Percentiles rank a stretch among this genome's conserved stretches.
Conservation (phyloP, 2,113 vertebrate genomes). For the Perca schrenkii region DNA sequence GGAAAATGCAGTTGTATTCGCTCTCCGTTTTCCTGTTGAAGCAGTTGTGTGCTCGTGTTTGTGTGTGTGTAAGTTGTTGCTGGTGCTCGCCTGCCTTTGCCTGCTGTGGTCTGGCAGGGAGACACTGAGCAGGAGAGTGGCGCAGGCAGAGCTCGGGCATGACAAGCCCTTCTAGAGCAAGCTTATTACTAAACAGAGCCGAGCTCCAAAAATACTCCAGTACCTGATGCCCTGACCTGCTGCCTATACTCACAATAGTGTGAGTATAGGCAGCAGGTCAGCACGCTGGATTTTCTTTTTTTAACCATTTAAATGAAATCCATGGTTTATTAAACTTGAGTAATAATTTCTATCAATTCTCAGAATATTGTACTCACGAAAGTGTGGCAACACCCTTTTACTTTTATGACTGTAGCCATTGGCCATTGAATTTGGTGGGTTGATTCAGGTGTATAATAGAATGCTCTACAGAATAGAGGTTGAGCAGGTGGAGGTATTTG, state of each 20-base stretch:
- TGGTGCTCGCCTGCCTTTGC: constrained; percentile 41
- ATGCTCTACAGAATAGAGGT: background rate
- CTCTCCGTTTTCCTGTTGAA: background rate
- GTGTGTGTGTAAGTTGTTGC: constrained; percentile 32
- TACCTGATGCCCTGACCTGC: constrained; percentile 49
- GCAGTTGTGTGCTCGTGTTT: constrained; percentile 26
- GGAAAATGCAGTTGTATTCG: background rate
- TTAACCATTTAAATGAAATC: constrained; percentile 11
- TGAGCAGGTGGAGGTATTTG: background rate
- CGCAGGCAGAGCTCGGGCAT: constrained; percentile 60
- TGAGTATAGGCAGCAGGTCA: background rate
- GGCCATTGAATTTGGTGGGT: background rate
- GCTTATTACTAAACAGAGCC: constrained; percentile 49
- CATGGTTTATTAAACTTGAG: background rate
- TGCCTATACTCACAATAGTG: constrained; percentile 8
- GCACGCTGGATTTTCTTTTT: background rate
- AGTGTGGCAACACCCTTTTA: background rate
- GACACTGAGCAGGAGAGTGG: constrained; percentile 42
- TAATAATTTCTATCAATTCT: background rate
- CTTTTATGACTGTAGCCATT: background rate
- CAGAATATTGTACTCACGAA: background rate
- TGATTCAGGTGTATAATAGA: constrained; percentile 7
- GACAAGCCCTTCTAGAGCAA: constrained; percentile 62
- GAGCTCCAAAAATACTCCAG: background rate
- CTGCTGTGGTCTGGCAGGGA: constrained; percentile 65